phyloP scores from a whole-genome alignment of 2,888 invertebrate genomes.

The Lycophotia porphyrea region DNA sequence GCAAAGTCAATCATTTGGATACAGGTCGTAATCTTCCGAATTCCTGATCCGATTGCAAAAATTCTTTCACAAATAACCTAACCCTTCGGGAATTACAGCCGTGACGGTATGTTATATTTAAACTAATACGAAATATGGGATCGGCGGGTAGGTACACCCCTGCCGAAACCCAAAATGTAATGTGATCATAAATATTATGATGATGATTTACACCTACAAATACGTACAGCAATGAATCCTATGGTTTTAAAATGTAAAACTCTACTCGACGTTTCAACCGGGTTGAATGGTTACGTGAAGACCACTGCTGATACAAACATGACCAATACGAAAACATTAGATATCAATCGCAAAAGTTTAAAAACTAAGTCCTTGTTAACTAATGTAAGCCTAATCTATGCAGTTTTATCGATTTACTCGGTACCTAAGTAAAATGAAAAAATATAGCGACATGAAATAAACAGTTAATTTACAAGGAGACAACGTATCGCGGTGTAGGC shows the following conservation, averaged over 20 bases:
- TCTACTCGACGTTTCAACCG: background rate
- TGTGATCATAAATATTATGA: background rate
- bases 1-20: background rate
- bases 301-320: background rate
- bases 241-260: background rate
- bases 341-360: too few relatives aligned
- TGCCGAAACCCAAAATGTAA: background rate
- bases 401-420: background rate
- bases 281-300: background rate
- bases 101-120: background rate
- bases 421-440: conserved; percentile 13
- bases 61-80: too few relatives aligned
- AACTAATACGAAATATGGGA: too few relatives aligned
- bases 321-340: background rate
- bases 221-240: background rate
- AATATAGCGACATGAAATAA: conserved; percentile 31
- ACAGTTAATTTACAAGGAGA: conserved; percentile 65
- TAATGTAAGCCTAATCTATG: background rate
- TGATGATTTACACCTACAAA: background rate
- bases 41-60: too few relatives aligned
- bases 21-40: background rate
- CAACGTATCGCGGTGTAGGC: conserved; percentile 64
- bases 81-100: too few relatives aligned
- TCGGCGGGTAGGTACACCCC: too few relatives aligned
- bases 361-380: background rate